phyloP scores from a whole-genome alignment of 2,113 vertebrate genomes.

The Oxyura jamaicensis region DNA sequence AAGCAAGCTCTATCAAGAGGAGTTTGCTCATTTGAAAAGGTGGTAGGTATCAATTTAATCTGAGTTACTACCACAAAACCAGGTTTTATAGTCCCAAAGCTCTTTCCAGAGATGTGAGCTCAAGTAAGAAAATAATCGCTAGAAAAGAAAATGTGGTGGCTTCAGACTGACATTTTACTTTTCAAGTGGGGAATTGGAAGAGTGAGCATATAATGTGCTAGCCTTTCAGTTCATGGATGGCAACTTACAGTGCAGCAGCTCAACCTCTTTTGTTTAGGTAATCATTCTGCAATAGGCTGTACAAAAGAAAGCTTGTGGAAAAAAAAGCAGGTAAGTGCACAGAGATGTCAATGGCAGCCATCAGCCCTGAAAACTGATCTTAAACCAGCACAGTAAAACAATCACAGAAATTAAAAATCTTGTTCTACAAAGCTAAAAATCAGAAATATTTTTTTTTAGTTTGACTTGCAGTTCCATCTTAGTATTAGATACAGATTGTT shows the following conservation, averaged over 20 bases:
- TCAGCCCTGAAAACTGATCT: background rate
- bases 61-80: background rate
- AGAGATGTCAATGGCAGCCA: background rate
- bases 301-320: background rate
- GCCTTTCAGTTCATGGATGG: background rate
- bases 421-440: background rate
- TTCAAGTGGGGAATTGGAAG: background rate
- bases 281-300: background rate
- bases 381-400: background rate
- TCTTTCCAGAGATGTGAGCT: background rate
- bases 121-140: background rate
- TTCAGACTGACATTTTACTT: background rate
- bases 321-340: background rate
- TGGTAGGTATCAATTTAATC: background rate
- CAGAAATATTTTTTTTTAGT: background rate
- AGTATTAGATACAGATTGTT: background rate
- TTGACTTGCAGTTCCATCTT: background rate
- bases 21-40: background rate
- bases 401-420: background rate
- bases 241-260: background rate
- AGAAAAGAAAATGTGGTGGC: accelerated
- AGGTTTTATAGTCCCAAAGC: background rate
- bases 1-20: background rate
- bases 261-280: too few relatives aligned
- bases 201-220: accelerated